Evolutionary conservation across 1,140 invertebrate species (phyloP).

Genomic region (Choristoneura fumiferana): DNA sequence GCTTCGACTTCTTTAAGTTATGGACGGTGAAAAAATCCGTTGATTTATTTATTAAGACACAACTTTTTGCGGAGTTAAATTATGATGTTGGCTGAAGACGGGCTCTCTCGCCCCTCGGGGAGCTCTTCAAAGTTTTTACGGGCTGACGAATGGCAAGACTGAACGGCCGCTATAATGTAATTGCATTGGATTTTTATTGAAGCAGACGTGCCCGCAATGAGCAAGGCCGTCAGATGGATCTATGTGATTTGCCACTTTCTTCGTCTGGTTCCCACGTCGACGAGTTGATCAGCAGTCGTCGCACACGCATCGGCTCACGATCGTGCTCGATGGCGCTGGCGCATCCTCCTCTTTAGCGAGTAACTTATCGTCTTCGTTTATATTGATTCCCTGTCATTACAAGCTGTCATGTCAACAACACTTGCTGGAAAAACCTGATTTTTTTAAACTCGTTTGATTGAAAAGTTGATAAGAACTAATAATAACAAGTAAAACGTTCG

Average conservation of each 20-base stretch:
- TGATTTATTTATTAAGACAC: slow-evolving; percentile 68
- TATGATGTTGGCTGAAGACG: slow-evolving; percentile 60
- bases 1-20: slow-evolving; percentile 65
- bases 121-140: slow-evolving; percentile 46
- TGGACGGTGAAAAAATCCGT: slow-evolving; percentile 68
- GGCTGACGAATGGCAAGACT: slow-evolving; percentile 14
- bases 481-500: too few relatives aligned
- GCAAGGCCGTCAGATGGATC: slow-evolving; percentile 31
- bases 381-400: too few relatives aligned
- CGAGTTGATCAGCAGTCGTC: slow-evolving; percentile 34
- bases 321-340: not conserved
- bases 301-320: slow-evolving; percentile 31
- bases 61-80: slow-evolving; percentile 66
- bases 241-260: slow-evolving; percentile 41
- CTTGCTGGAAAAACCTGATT: too few relatives aligned
- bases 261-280: slow-evolving; percentile 39
- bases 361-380: too few relatives aligned
- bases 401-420: too few relatives aligned
- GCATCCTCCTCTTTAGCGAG: not conserved
- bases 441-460: too few relatives aligned
- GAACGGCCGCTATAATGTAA: slow-evolving; percentile 34
- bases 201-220: slow-evolving; percentile 36
- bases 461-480: too few relatives aligned
- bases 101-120: slow-evolving; percentile 27
- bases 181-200: slow-evolving; percentile 53